phyloP scores from a whole-genome alignment of 2,888 invertebrate species.

The Microchrysa polita region DNA sequence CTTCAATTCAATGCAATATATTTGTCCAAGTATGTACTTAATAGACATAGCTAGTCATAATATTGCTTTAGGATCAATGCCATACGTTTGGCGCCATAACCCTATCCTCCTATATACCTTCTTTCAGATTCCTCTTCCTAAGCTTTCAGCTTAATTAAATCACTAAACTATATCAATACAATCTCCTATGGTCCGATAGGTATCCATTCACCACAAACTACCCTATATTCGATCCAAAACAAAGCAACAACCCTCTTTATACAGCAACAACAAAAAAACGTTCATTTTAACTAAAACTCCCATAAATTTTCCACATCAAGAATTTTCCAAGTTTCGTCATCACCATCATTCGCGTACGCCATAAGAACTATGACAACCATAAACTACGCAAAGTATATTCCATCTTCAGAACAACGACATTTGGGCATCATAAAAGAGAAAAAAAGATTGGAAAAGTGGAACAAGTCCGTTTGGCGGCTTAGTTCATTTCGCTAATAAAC shows the following conservation, averaged over 20 bases:
- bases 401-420: slow-evolving; percentile 17
- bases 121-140: no score
- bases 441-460: slow-evolving; percentile 19
- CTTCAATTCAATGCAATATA: no score
- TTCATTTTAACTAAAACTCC: slow-evolving; percentile 26
- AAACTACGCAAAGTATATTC: slow-evolving; percentile 27
- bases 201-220: not conserved
- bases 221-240: not conserved
- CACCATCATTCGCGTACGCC: not conserved
- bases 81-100: no score
- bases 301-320: slow-evolving; percentile 37
- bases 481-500: slow-evolving; percentile 38
- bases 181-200: not conserved
- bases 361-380: slow-evolving; percentile 13
- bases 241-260: not conserved
- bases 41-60: no score
- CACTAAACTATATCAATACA: not conserved
- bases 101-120: no score
- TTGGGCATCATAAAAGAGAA: slow-evolving; percentile 25
- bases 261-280: slow-evolving; percentile 25
- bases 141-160: not conserved
- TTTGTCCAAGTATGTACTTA: no score
- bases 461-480: slow-evolving; percentile 13
- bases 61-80: no score
- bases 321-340: slow-evolving; percentile 26